phyloP scores from a whole-genome alignment of 1,140 invertebrate genomes.

The Drosophila takahashii region DNA sequence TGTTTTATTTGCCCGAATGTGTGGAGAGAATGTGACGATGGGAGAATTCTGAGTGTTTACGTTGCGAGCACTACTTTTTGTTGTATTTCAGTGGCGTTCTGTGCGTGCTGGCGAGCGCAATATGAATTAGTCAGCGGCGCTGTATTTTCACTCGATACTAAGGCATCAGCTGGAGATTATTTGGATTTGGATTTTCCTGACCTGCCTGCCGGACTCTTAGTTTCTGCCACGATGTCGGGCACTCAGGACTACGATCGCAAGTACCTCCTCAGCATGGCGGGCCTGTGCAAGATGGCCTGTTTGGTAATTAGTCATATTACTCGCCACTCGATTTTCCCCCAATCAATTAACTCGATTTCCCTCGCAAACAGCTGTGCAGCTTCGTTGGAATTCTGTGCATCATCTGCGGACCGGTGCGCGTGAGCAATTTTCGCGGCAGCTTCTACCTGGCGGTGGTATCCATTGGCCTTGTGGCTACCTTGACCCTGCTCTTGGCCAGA shows the following conservation, averaged over 20 bases:
- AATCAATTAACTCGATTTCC: neutral
- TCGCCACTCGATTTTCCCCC: neutral
- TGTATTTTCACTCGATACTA: conserved; percentile 4
- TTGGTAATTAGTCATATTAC: conserved; percentile 42
- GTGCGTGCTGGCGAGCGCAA: conserved; percentile 47
- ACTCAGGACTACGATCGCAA: conserved; percentile 60
- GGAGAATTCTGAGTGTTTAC: conserved; percentile 40
- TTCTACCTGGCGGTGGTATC: conserved; percentile 59
- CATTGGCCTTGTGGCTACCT: conserved; percentile 46
- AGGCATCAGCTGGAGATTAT: neutral
- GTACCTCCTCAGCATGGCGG: conserved; percentile 67
- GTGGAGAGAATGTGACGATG: conserved; percentile 5
- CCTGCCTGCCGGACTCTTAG: no score
- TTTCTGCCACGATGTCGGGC: conserved; percentile 40
- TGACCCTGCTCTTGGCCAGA: conserved; percentile 39
- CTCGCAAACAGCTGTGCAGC: conserved; percentile 49
- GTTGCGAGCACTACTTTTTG: conserved; percentile 13
- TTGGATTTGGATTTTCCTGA: neutral
- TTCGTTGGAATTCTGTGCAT: conserved; percentile 68
- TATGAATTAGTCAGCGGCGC: conserved; percentile 35
- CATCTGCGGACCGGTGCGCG: conserved; percentile 60
- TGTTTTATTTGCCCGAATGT: conserved; percentile 14
- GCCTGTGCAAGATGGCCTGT: conserved; percentile 61
- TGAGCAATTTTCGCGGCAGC: conserved; percentile 71
- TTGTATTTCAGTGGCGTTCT: conserved; percentile 44